phyloP scores from a whole-genome alignment of 2,797 vertebrate species.

The Fistularia commersonii region DNA sequence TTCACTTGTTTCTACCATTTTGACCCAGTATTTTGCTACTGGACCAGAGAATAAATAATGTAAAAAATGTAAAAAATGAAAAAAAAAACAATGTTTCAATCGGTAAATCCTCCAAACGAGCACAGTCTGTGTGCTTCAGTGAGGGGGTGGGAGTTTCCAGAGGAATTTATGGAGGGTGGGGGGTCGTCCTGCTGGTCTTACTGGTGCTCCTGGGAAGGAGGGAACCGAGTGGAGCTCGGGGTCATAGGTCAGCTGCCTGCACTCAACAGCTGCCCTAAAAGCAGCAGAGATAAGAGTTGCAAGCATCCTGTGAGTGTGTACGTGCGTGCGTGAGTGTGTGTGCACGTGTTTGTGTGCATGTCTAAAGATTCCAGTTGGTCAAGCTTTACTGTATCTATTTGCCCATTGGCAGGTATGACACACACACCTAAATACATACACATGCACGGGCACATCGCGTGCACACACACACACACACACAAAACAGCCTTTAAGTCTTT shows the following conservation, averaged over 20 bases:
- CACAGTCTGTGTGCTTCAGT: conserved; percentile 49
- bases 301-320: conserved; percentile 85
- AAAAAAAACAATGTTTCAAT: too few relatives aligned
- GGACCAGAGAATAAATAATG: too few relatives aligned
- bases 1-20: too few relatives aligned
- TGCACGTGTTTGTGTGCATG: conserved; percentile 30
- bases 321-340: conserved; percentile 9
- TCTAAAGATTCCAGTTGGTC: conserved; percentile 66
- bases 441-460: too few relatives aligned
- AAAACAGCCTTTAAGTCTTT: too few relatives aligned
- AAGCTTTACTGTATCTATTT: conserved; percentile 76
- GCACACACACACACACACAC: too few relatives aligned
- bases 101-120: too few relatives aligned
- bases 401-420: too few relatives aligned
- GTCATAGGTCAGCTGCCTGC: conserved; percentile 84
- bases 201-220: conserved; percentile 57
- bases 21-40: too few relatives aligned
- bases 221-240: conserved; percentile 50
- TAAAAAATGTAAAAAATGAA: too few relatives aligned
- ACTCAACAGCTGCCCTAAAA: conserved; percentile 86
- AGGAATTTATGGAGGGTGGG: conserved; percentile 77
- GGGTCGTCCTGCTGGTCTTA: conserved; percentile 57
- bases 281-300: conserved; percentile 82
- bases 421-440: too few relatives aligned
- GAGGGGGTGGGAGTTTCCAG: conserved; percentile 46